phyloP scores from a whole-genome alignment of 2,113 vertebrate species.

The Macrotis lagotis region DNA sequence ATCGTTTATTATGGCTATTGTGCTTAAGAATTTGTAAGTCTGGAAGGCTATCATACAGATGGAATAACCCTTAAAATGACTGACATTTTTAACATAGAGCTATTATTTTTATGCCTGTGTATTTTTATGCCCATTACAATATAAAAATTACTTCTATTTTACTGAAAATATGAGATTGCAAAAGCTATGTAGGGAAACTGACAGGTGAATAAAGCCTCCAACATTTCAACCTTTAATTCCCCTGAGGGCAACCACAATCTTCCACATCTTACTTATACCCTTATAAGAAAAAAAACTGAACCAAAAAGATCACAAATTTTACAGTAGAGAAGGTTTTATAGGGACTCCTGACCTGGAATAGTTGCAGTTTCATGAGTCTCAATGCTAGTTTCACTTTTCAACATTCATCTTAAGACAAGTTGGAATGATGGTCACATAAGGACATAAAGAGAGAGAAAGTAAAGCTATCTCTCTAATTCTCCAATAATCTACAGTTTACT shows the following conservation, averaged over 20 bases:
- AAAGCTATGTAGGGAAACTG: slow-evolving; percentile 30
- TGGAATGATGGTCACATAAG: neutral
- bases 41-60: neutral
- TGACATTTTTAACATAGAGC: neutral
- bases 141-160: slow-evolving; percentile 11
- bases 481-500: neutral
- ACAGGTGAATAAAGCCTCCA: neutral
- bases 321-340: neutral
- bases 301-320: neutral
- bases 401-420: neutral
- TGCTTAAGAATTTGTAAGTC: neutral
- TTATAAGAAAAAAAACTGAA: slow-evolving; percentile 14
- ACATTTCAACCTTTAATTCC: slow-evolving; percentile 36
- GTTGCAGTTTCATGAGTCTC: neutral
- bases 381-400: neutral
- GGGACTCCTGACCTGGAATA: neutral
- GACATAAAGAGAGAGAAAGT: neutral
- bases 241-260: neutral
- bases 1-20: neutral
- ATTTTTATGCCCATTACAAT: slow-evolving; percentile 34
- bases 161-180: neutral
- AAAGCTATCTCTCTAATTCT: neutral
- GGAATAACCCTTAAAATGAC: neutral
- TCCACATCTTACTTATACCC: neutral
- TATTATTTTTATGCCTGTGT: slow-evolving; percentile 39